phyloP scores from a whole-genome alignment of 2,888 invertebrate species.

The Girardia tigrina region DNA sequence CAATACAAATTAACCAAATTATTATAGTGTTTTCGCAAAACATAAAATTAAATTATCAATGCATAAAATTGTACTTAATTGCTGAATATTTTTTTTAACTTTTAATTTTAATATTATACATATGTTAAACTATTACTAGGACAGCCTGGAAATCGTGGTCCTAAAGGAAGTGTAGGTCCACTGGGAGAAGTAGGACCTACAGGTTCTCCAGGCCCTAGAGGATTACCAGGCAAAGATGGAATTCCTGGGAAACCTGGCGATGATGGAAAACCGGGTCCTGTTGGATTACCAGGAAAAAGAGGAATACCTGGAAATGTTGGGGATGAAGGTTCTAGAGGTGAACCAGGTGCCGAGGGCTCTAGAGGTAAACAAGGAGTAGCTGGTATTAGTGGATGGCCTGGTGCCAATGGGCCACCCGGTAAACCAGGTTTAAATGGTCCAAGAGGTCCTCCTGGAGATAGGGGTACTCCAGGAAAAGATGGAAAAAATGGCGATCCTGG shows the following conservation, averaged over 20 bases:
- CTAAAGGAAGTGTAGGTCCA: background rate
- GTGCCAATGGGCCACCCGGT: background rate
- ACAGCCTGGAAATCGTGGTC: background rate
- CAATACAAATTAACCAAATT: no score
- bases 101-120: no score
- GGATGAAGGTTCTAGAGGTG: background rate
- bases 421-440: background rate
- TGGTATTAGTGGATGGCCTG: background rate
- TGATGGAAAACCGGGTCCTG: conserved; percentile 23
- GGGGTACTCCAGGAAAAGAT: conserved; percentile 21
- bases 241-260: background rate
- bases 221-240: conserved; percentile 21
- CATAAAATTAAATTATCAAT: no score
- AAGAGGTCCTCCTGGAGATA: conserved; percentile 29
- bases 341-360: background rate
- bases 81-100: no score
- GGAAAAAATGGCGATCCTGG: conserved; percentile 29
- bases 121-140: background rate
- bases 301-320: conserved; percentile 19
- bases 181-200: background rate
- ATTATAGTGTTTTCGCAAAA: no score
- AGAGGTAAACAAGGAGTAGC: background rate
- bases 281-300: background rate
- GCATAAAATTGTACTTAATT: no score
- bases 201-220: conserved; percentile 14